phyloP scores from a whole-genome alignment of 2,888 invertebrate genomes.

The Apoderus coryli region DNA sequence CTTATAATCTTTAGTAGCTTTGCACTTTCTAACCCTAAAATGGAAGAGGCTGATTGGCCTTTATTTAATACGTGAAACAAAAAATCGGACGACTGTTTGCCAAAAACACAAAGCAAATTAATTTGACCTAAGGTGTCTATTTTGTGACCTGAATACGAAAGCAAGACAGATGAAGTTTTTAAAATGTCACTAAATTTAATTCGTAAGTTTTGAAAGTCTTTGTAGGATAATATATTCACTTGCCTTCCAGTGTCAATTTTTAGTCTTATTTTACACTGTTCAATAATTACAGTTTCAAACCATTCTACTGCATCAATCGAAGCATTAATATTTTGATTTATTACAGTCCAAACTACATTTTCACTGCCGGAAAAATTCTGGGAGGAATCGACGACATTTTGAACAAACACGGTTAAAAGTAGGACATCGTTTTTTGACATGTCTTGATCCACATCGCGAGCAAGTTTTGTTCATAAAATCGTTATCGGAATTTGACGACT shows the following conservation, averaged over 20 bases:
- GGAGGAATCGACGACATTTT: too few relatives aligned
- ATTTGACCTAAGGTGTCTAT: constrained; percentile 3
- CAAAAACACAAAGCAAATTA: constrained; percentile 2
- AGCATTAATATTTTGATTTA: too few relatives aligned
- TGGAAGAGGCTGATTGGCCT: constrained; percentile 1
- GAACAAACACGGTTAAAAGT: too few relatives aligned
- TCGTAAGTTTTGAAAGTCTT: constrained; percentile 6
- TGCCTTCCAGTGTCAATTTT: constrained; percentile 11
- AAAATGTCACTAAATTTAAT: background rate
- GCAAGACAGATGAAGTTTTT: constrained; percentile 4
- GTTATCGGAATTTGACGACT: too few relatives aligned
- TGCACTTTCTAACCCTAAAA: background rate
- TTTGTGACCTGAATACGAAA: constrained; percentile 9
- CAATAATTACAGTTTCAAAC: too few relatives aligned
- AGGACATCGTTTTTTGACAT: too few relatives aligned
- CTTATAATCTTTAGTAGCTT: background rate
- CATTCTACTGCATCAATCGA: too few relatives aligned
- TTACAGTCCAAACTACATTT: constrained; percentile 6
- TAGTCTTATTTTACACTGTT: constrained; percentile 1
- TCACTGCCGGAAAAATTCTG: too few relatives aligned
- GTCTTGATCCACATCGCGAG: constrained; percentile 3
- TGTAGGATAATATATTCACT: constrained; percentile 8
- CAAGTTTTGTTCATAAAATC: too few relatives aligned
- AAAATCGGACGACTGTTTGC: too few relatives aligned
- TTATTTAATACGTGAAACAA: constrained; percentile 1